Evolutionary conservation across 1,140 invertebrate genomes (phyloP).

Genomic region (Drosophila teissieri): DNA sequence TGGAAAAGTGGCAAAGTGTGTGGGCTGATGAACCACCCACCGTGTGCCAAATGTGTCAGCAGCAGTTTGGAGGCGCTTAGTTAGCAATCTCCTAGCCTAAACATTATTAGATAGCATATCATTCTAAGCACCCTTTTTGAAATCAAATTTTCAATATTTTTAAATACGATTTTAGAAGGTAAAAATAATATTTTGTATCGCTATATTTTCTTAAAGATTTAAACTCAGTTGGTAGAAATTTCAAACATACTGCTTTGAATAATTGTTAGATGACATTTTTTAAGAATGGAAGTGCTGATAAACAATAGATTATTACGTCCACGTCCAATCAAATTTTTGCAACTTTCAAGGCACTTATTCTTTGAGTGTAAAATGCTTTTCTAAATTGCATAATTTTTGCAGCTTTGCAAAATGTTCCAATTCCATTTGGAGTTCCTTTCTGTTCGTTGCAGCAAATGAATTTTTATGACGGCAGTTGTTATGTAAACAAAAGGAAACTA

Average conservation of each 20-base stretch:
- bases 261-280: too few relatives aligned
- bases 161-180: too few relatives aligned
- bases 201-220: too few relatives aligned
- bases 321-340: background rate
- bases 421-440: background rate
- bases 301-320: too few relatives aligned
- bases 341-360: background rate
- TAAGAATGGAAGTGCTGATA: background rate
- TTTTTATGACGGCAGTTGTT: conserved; percentile 39
- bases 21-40: conserved; percentile 1
- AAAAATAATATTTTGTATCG: too few relatives aligned
- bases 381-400: conserved; percentile 31
- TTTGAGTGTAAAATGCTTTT: background rate
- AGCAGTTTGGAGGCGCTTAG: conserved; percentile 33
- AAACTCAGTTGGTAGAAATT: too few relatives aligned
- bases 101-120: background rate
- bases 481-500: conserved; percentile 27
- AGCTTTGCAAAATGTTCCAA: background rate
- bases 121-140: background rate
- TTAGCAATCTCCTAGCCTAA: conserved; percentile 9
- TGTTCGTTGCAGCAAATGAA: conserved; percentile 21
- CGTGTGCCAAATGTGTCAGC: conserved; percentile 77
- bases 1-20: conserved; percentile 10
- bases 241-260: too few relatives aligned
- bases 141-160: background rate